A percentile compares a stretch with the other conserved stretches of the same genome.
These are phyloP conservation scores for Volucella inflata DNA, from an alignment of 2,888 invertebrate species.

Conservation along the genomic window DNA sequence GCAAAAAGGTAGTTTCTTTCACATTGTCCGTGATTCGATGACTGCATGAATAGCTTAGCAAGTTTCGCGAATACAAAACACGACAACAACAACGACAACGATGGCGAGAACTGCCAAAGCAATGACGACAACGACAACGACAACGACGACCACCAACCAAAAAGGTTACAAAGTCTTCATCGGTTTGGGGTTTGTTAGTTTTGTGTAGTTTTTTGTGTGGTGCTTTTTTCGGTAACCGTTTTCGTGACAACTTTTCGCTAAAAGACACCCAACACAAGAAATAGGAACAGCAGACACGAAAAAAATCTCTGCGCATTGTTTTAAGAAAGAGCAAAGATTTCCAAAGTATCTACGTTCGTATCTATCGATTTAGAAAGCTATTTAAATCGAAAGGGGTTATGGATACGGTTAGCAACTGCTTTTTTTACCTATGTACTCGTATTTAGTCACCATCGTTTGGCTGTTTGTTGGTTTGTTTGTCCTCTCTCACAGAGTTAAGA, in stretches of 20 bases:
- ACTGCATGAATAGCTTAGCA: slow-evolving; percentile 74
- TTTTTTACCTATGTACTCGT: slow-evolving; percentile 41
- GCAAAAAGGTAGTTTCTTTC: slow-evolving; percentile 58
- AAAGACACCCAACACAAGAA: slow-evolving; percentile 44
- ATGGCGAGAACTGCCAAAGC: slow-evolving; percentile 35
- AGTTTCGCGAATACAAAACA: slow-evolving; percentile 45
- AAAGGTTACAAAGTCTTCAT: slow-evolving; percentile 68
- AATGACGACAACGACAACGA: slow-evolving; percentile 51
- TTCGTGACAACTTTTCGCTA: slow-evolving; percentile 69
- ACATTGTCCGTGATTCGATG: slow-evolving; percentile 70
- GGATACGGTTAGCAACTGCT: not conserved
- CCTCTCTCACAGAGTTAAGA: slow-evolving; percentile 7
- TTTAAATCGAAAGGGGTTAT: slow-evolving; percentile 43
- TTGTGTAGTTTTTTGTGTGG: slow-evolving; percentile 25
- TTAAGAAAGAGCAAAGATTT: slow-evolving; percentile 63
- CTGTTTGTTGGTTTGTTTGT: slow-evolving; percentile 27
- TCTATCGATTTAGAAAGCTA: slow-evolving; percentile 76
- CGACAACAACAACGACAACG: slow-evolving; percentile 57
- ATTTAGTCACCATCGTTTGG: slow-evolving; percentile 40
- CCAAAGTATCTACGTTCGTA: slow-evolving; percentile 47
- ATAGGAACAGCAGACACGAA: slow-evolving; percentile 43
- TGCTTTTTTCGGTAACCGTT: slow-evolving; percentile 64
- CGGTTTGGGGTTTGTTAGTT: slow-evolving; percentile 6
- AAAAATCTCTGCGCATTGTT: slow-evolving; percentile 64
- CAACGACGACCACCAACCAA: slow-evolving; percentile 72